Evolutionary conservation across 1,140 invertebrate genomes (phyloP).

Genomic region (Drosophila carrolli): DNA sequence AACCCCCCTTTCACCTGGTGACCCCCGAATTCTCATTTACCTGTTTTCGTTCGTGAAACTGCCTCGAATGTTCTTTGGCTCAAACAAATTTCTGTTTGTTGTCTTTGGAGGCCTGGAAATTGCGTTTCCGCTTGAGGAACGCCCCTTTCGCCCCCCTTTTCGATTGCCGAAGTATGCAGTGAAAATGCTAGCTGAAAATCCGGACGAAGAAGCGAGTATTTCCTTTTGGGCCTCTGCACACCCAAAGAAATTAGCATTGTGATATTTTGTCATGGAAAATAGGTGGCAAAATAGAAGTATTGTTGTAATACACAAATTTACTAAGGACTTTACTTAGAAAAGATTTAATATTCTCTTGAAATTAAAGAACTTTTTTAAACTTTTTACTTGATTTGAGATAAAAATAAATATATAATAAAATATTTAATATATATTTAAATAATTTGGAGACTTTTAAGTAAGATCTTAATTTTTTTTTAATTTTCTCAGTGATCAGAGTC

Average conservation of each 20-base stretch:
- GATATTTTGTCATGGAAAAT: too few relatives aligned
- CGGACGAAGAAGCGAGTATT: conserved; percentile 13
- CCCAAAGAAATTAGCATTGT: background rate
- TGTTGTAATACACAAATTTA: too few relatives aligned
- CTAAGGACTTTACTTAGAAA: too few relatives aligned
- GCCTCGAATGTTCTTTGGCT: conserved; percentile 58
- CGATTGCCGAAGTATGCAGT: conserved; percentile 23
- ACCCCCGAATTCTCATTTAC: conserved; percentile 19
- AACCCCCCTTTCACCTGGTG: background rate
- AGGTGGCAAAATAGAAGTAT: too few relatives aligned
- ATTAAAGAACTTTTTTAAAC: too few relatives aligned
- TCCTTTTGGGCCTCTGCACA: conserved; percentile 1
- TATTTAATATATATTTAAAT: too few relatives aligned
- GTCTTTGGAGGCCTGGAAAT: conserved; percentile 77
- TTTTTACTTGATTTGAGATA: background rate
- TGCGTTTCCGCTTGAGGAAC: conserved; percentile 73
- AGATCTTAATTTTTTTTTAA: too few relatives aligned
- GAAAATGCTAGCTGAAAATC: conserved; percentile 40
- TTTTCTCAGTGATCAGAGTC: conserved; percentile 28
- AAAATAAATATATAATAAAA: too few relatives aligned
- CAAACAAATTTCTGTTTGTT: conserved; percentile 81
- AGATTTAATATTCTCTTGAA: too few relatives aligned
- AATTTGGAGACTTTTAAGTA: too few relatives aligned
- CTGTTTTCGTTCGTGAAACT: conserved; percentile 20
- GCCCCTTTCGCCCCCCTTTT: conserved; percentile 9